Evolutionary conservation across 1,140 invertebrate genomes (phyloP), one percentile per base, ranked within the genome.

Genomic region (Drosophila yakuba): DNA sequence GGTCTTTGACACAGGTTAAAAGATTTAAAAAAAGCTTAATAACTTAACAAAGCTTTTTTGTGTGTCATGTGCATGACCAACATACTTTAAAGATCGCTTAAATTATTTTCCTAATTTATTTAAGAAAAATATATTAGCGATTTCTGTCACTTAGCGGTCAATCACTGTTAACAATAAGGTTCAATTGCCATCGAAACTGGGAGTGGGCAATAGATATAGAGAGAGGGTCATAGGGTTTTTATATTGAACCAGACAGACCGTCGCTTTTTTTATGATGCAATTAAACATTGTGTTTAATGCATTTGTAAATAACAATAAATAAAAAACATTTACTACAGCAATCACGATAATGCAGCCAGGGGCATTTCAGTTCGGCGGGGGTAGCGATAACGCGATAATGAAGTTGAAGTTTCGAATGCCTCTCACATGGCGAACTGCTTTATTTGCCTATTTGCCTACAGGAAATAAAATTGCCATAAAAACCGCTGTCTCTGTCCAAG

Each of bases 221-320:
- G 23, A 32, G 62, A 43, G 20, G 1, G 20, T 20, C 56, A 41
- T 50, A 20, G 36, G 43, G 54, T 35, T 23, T 35, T 38, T 38
- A 52, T 52, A 45, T 78, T 55, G 54, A 38, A 45, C 44, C 60
- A 68, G 80, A 83, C 71, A 74, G 56, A 54, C 43, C 43, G 56
- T 55, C 68, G 55, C 57, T 62, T 60, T 56, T 56, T 54, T 73
- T 79, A 32, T 48, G 77, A 62, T 55, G 84, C 84, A 88, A 88
- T 88, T 88, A 89, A 88, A 88, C 84, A 83, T 84, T 71, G 76
- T 89, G 84, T 84, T 88, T 88, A 88, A 88, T 89, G 84, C 84
- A 80, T 88, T 84, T 84, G 83, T 84, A 88, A 88, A 88, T 88
- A 88, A 88, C 76, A 83, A 85, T 84, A 82, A 84, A 84, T 73